Conservation (phyloP, 2,888 invertebrate genomes). For the Callinectes sapidus region DNA sequence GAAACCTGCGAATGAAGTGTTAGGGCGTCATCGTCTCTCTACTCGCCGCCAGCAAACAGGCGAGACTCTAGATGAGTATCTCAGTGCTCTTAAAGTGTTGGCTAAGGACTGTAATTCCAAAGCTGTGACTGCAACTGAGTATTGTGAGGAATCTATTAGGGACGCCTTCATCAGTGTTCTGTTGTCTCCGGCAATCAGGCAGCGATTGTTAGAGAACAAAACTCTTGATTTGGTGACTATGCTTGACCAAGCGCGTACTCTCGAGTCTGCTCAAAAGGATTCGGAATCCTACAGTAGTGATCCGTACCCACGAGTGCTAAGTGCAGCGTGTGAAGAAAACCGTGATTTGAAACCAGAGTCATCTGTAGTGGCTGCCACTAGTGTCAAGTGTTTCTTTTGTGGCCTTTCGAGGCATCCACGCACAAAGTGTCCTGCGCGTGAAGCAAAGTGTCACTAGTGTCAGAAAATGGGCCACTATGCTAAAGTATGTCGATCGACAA, state of each 20-base stretch:
- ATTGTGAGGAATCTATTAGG: constrained; percentile 52
- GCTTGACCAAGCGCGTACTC: constrained; percentile 47
- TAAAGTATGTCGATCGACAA: constrained; percentile 28
- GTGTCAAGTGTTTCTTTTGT: constrained; percentile 42
- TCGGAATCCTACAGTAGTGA: not conserved
- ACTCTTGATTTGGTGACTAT: not conserved
- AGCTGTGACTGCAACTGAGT: constrained; percentile 38
- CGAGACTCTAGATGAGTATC: constrained; percentile 55
- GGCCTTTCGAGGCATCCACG: constrained; percentile 26
- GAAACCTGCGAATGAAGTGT: constrained; percentile 51
- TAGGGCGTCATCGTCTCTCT: constrained; percentile 39
- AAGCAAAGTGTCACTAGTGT: constrained; percentile 31
- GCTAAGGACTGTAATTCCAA: constrained; percentile 51
- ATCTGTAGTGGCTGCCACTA: not conserved
- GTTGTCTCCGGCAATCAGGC: constrained; percentile 37
- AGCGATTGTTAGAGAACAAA: constrained; percentile 53
- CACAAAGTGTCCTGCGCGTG: constrained; percentile 39
- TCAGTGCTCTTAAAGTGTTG: constrained; percentile 45
- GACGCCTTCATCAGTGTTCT: constrained; percentile 58
- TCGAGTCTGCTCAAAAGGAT: constrained; percentile 7
- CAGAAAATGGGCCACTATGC: constrained; percentile 29
- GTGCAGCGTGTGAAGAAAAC: not conserved
- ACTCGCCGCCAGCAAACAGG: constrained; percentile 53
- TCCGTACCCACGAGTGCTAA: not conserved
- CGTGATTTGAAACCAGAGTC: not conserved